Percentiles rank a stretch among this genome's conserved stretches.
phyloP scores from a whole-genome alignment of 1,140 invertebrate genomes.

The Leptopilina clavipes region DNA sequence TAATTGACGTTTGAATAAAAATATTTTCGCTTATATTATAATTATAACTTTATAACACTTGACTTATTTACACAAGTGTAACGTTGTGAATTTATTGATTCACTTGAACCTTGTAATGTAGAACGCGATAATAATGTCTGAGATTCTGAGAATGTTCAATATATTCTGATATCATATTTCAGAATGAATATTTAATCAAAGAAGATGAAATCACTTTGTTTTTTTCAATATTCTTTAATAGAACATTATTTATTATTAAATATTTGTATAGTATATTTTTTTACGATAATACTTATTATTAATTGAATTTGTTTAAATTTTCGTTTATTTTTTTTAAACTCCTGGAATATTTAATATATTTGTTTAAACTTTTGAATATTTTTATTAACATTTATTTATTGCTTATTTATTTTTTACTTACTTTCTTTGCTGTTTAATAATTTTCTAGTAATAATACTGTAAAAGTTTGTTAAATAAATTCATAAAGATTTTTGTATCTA shows the following conservation, averaged over 20 bases:
- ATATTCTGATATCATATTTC: conserved; percentile 1
- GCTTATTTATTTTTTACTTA: too few species aligned
- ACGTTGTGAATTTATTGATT: not conserved
- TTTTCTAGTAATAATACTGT: too few species aligned
- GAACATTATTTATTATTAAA: not conserved
- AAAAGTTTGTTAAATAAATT: too few species aligned
- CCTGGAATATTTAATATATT: too few species aligned
- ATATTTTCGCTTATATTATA: not conserved
- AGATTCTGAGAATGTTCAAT: conserved; percentile 1
- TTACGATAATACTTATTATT: too few species aligned
- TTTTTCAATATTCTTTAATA: not conserved
- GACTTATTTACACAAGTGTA: not conserved
- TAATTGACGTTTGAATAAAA: not conserved
- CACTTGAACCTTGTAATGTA: not conserved
- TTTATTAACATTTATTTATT: too few species aligned
- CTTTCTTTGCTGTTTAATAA: too few species aligned
- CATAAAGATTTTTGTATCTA: too few species aligned
- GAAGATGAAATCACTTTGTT: too few species aligned
- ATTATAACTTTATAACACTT: conserved; percentile 1
- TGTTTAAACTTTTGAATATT: not conserved
- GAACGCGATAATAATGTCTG: not conserved
- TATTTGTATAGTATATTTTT: not conserved
- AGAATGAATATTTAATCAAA: not conserved
- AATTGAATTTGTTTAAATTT: not conserved
- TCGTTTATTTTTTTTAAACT: not conserved